Evolutionary conservation across 2,113 vertebrate species (phyloP).

Genomic region (Eidolon helvum): DNA sequence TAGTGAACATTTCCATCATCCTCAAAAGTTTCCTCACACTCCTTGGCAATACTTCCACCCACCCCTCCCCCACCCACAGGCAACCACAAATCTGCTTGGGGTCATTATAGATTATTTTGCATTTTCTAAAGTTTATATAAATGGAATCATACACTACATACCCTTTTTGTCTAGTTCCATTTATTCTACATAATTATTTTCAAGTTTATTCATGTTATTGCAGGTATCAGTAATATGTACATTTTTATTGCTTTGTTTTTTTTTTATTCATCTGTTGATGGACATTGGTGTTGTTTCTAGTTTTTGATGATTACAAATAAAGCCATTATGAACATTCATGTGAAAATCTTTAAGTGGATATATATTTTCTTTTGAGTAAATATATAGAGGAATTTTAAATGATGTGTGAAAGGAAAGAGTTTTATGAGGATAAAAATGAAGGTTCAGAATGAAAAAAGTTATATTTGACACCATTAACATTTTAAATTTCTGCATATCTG

Average conservation of each 20-base stretch:
- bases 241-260: not conserved
- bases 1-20: not conserved
- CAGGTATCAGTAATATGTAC: not conserved
- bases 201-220: not conserved
- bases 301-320: not conserved
- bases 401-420: not conserved
- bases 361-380: slow-evolving; percentile 6
- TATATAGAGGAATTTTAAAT: not conserved
- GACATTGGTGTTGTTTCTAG: not conserved
- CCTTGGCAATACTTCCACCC: no score
- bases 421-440: not conserved
- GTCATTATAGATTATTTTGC: not conserved
- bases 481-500: not conserved
- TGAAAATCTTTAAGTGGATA: slow-evolving; percentile 24
- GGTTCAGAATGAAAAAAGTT: not conserved
- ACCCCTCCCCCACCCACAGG: not conserved
- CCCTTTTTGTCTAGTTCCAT: not conserved
- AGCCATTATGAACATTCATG: not conserved
- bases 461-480: not conserved
- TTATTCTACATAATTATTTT: not conserved
- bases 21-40: not conserved
- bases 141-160: not conserved
- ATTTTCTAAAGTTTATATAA: not conserved
- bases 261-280: not conserved
- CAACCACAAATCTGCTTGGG: not conserved